Evolutionary conservation across 2,888 invertebrate species (phyloP), one percentile per base, ranked within the genome.

Genomic region (Drepanosiphum platanoidis): DNA sequence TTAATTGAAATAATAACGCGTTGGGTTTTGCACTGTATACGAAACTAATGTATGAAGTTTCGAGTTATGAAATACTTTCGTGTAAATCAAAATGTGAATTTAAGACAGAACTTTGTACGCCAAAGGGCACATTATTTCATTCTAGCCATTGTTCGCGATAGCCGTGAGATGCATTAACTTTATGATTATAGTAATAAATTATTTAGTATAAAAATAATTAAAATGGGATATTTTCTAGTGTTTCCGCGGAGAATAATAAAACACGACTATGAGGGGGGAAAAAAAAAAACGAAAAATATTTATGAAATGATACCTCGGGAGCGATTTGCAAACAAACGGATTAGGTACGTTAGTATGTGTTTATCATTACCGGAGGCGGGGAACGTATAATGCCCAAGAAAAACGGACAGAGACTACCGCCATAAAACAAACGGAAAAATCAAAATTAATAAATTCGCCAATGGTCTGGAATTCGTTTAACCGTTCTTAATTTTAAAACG

Each of bases 1-100:
- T 52, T 18, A 52, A 52, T 52, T 52, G 52, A 52, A 52, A 52
- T 52, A 3, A 52, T 18, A 22, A 52, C 52, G 52, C 18, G n/a
- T 18, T 3, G 0, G 18, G 22, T n/a, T n/a, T n/a, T n/a, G n/a
- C n/a, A n/a, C n/a, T 22, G 52, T 4, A 3, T 4, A 64, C 64
- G 30, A 64, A 27, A 64, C 61, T 64, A 30, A 64, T 64, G 64
- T 64, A 64, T 27, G 13, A 64, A 64, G 64, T 64, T 64, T 64
- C 18, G 3, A 52, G 52, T 64, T 27, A 64, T 64, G 64, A 30
- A 27, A 30, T 64, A 64, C 64, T 64, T 64, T 64, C 8, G 64
- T 27, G 27, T 13, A 64, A 64, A 27, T 64, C 64, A 64, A 64
- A 64, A 64, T 64, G 30, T 64, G n/a, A 64, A 64, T 64, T 64